Conservation (phyloP, 2,113 vertebrate species). For the Callithrix jacchus region DNA sequence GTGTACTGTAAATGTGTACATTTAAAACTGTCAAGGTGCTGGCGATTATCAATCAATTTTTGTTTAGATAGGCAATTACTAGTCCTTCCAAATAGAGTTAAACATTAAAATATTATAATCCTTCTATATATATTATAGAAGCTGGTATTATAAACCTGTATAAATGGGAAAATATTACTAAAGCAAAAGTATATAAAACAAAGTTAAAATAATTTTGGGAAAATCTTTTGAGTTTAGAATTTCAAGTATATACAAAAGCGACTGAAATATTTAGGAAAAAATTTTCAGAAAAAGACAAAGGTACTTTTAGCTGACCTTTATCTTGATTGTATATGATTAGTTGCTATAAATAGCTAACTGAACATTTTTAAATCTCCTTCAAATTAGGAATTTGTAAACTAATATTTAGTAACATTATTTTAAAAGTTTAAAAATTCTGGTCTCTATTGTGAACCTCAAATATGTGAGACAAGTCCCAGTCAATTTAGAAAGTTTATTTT, state of each 20-base stretch:
- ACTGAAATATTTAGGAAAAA: not conserved
- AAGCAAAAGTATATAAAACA: not conserved
- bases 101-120: slow-evolving; percentile 9
- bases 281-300: slow-evolving; percentile 16
- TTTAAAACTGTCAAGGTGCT: not conserved
- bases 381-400: slow-evolving; percentile 13
- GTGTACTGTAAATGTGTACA: not conserved
- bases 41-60: not conserved
- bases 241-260: not conserved
- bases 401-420: not conserved
- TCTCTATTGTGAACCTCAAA: not conserved
- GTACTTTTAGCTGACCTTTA: not conserved
- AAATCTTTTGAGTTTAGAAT: slow-evolving; percentile 1
- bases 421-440: not conserved
- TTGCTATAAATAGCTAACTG: not conserved
- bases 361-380: not conserved
- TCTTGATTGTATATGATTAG: not conserved
- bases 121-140: not conserved
- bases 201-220: slow-evolving; percentile 1
- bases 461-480: too few relatives aligned
- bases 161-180: not conserved
- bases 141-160: not conserved
- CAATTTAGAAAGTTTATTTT: too few relatives aligned
- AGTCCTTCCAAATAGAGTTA: not conserved
- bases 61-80: not conserved